Percentiles rank a stretch among this genome's conserved stretches.
phyloP scores from a whole-genome alignment of 2,888 invertebrate genomes.

The Pyrrhia umbra region DNA sequence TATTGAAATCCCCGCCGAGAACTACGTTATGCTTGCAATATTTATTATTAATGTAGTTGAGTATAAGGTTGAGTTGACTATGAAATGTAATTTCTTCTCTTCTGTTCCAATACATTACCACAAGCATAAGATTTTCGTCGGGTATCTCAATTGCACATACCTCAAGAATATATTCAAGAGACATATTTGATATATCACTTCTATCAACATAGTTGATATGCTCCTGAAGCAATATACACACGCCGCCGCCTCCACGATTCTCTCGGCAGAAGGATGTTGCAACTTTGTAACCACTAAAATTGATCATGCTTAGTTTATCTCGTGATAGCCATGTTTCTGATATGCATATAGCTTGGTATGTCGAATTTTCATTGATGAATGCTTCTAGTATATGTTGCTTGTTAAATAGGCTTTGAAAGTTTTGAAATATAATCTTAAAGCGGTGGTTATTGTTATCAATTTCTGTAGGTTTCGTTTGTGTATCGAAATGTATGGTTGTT shows the following conservation, averaged over 20 bases:
- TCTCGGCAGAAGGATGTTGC: neutral
- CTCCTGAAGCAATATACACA: neutral
- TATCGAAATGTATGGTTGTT: slow-evolving; percentile 1
- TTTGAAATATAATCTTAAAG: neutral
- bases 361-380: neutral
- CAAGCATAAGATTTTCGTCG: neutral
- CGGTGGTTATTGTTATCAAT: neutral
- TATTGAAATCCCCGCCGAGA: too few species aligned
- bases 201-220: neutral
- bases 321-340: neutral
- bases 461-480: neutral
- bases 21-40: neutral
- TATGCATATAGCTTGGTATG: neutral
- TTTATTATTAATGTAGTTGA: slow-evolving; percentile 1
- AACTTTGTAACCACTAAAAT: neutral
- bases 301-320: neutral
- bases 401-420: neutral
- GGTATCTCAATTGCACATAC: neutral
- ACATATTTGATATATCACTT: neutral
- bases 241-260: neutral
- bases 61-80: neutral
- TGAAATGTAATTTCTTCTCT: neutral
- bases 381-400: too few species aligned
- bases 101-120: neutral
- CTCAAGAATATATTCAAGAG: neutral